These are phyloP conservation scores for Myotis planiceps DNA, from an alignment of 2,797 vertebrate species.

Conservation along the genomic window DNA sequence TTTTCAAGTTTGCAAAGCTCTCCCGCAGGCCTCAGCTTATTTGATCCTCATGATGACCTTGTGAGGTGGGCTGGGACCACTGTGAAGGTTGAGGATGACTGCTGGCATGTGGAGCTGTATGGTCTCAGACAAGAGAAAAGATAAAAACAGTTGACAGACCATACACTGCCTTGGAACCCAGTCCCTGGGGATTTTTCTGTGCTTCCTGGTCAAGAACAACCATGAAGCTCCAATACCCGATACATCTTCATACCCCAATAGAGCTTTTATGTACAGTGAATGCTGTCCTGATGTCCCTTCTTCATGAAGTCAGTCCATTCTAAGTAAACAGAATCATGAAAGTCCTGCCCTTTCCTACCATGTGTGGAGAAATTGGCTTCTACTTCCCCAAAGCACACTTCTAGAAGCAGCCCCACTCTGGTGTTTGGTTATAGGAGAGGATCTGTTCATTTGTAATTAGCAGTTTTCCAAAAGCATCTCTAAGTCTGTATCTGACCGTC, in stretches of 20 bases:
- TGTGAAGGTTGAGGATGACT: background rate
- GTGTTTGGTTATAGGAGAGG: background rate
- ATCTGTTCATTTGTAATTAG: constrained; percentile 4
- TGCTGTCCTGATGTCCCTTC: background rate
- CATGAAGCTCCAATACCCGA: background rate
- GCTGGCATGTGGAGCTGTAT: background rate
- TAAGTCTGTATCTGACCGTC: background rate
- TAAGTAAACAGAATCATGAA: background rate
- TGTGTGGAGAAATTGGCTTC: background rate
- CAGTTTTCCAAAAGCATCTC: background rate
- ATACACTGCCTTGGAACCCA: background rate
- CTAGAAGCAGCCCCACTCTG: background rate
- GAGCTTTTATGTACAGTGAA: background rate
- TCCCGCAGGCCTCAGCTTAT: background rate
- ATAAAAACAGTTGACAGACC: background rate
- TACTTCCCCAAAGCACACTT: background rate
- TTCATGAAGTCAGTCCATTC: background rate
- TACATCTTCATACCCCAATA: background rate
- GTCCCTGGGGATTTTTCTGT: background rate
- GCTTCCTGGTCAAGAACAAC: background rate
- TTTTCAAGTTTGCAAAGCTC: background rate
- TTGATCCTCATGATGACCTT: background rate
- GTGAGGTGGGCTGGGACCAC: background rate
- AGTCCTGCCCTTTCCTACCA: background rate
- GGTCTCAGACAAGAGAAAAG: background rate